Conservation (phyloP, 2,888 invertebrate species). For the Brachypalpus laphriformis region DNA sequence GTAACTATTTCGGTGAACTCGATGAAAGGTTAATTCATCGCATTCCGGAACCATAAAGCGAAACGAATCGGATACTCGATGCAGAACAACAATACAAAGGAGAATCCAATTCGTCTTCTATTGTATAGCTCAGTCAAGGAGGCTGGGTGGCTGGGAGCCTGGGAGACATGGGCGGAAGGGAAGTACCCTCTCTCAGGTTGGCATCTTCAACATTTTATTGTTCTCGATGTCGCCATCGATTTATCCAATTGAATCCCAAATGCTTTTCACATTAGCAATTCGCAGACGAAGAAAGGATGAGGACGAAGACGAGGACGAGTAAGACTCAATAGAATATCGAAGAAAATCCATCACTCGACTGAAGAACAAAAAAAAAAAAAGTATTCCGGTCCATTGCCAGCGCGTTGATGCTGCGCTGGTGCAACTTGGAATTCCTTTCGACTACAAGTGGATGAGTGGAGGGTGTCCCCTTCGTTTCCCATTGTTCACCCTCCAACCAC, state of each 20-base stretch:
- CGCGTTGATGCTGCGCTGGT: neutral
- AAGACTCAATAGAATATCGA: neutral
- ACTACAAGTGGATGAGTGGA: constrained; percentile 9
- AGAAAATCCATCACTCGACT: constrained; percentile 43
- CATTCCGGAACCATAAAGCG: constrained; percentile 52
- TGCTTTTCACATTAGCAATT: constrained; percentile 37
- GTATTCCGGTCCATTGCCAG: constrained; percentile 50
- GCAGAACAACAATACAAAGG: constrained; percentile 35
- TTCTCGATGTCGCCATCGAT: constrained; percentile 63
- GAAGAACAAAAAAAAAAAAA: neutral
- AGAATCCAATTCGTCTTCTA: constrained; percentile 30
- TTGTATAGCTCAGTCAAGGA: constrained; percentile 21
- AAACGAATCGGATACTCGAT: constrained; percentile 35
- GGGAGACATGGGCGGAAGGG: too few species aligned
- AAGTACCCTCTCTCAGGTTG: neutral
- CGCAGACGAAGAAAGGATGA: neutral
- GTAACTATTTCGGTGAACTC: constrained; percentile 32
- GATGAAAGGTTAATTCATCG: constrained; percentile 61
- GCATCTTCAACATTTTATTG: constrained; percentile 45
- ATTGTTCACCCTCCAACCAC: neutral
- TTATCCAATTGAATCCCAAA: constrained; percentile 58
- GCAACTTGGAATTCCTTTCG: constrained; percentile 3
- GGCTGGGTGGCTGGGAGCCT: neutral
- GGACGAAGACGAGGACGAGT: neutral
- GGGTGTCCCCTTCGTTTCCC: neutral